Base-by-base conservation (phyloP, 1,140 invertebrate species). In the Mylabris phalerata region DNA sequence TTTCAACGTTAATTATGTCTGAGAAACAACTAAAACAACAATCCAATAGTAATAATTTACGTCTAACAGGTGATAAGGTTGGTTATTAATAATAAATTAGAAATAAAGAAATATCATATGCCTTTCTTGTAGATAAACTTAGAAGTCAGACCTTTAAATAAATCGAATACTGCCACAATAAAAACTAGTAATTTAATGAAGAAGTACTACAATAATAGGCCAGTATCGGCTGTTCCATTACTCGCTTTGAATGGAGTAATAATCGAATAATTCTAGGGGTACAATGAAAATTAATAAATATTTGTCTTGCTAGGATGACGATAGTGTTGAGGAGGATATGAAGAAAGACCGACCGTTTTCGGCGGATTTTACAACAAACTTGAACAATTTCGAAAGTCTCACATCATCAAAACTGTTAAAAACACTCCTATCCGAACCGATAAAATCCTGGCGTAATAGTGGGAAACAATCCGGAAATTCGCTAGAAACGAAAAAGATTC, bases 361-460 rank as follows among this genome's bases (percentile, higher is more conserved):
- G 0, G 68, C 68, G 0, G 67, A 61, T 7, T 65, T 61, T 47
- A 32, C 62, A 32, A 51, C 61, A 3, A 63, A 61, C 26, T 58
- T 50, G 32, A 40, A 44, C 9, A 11, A 39, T 60, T 62, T 66
- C 25, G 57, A 66, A 24, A 44, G 19, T 10, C 52, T 72, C 39
- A 60, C 67, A 5, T 72, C 70, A 2, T 59, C 67, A 3, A 49
- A 63, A 40, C 56, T 72, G 7, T 62, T 68, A 25, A 64, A 67
- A 39, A 60, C 65, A 26, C 54, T 72, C 24, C 50, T 67, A 13
- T 44, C 63, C 13, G 67, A 70, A 62, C 60, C 64, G 5, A 60
- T 70, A 10, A 63, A 66, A 43, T 60, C 63, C 0, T 72, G 66
- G 64, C 58, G 57, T 44, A 48, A 57, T 49, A 32, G 4, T 32